A percentile compares a stretch with the other conserved stretches of the same genome.
Evolutionary conservation across 2,888 invertebrate genomes (phyloP).

Genomic region (Nemotelus nigrinus): DNA sequence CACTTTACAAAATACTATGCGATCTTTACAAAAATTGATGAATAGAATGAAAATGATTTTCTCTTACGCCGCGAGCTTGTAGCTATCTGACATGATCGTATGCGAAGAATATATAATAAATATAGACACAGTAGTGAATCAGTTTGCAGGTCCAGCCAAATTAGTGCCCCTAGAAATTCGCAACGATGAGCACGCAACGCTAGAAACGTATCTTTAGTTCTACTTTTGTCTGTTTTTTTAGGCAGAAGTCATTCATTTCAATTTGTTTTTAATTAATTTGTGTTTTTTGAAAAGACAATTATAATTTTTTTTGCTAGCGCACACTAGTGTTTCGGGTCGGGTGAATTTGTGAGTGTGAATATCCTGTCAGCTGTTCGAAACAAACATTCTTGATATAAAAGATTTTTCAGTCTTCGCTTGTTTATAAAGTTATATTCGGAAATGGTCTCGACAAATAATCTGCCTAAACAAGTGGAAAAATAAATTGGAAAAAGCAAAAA

Average conservation of each 20-base stretch:
- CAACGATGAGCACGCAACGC: slow-evolving; percentile 59
- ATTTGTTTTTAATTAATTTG: slow-evolving; percentile 32
- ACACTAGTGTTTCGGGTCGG: neutral
- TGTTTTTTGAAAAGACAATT: neutral
- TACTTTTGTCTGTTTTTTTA: slow-evolving; percentile 19
- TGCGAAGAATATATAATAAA: neutral
- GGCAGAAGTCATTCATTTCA: slow-evolving; percentile 46
- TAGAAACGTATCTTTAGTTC: slow-evolving; percentile 23
- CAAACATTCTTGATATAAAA: neutral
- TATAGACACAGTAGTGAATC: neutral
- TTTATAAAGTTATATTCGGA: slow-evolving; percentile 2
- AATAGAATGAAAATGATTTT: slow-evolving; percentile 15
- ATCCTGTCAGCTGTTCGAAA: neutral
- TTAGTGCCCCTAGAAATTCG: slow-evolving; percentile 63
- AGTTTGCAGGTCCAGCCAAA: slow-evolving; percentile 37
- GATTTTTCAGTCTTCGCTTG: neutral
- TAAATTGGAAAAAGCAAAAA: neutral
- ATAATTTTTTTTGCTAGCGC: too few relatives aligned
- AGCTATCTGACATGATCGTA: neutral
- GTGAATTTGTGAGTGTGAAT: neutral
- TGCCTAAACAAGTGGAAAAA: neutral
- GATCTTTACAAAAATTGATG: slow-evolving; percentile 17
- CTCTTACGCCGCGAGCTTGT: neutral
- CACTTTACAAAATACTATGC: neutral
- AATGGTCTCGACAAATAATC: neutral